Conservation (phyloP, 2,888 invertebrate species). For the Netelia fuscicornis region DNA sequence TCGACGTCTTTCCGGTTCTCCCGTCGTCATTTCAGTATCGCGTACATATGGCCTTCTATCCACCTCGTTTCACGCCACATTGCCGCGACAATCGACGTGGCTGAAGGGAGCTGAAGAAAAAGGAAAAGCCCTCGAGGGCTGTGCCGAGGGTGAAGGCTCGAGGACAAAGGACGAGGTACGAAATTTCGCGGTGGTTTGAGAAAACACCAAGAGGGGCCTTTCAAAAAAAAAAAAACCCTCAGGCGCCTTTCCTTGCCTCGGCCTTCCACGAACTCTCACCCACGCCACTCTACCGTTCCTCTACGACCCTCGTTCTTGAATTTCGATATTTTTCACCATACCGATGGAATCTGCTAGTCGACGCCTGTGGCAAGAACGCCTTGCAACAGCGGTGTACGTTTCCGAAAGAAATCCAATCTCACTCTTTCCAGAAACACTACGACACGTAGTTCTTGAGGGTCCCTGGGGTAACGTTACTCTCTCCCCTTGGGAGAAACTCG, state of each 20-base stretch:
- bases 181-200: constrained; percentile 60
- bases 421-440: no score
- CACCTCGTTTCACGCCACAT: constrained; percentile 75
- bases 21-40: constrained; percentile 33
- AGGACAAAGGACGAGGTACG: constrained; percentile 30
- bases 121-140: background rate
- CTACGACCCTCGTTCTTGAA: constrained; percentile 48
- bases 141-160: constrained; percentile 19
- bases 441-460: no score
- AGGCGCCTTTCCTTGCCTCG: constrained; percentile 22
- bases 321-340: constrained; percentile 65
- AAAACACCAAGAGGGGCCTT: constrained; percentile 28
- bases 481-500: no score
- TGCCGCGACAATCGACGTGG: constrained; percentile 62
- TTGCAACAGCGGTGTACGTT: no score
- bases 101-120: constrained; percentile 24
- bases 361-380: background rate
- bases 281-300: background rate
- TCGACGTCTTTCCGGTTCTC: constrained; percentile 59
- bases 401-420: no score
- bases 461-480: no score
- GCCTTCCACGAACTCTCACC: background rate
- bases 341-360: constrained; percentile 45
- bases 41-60: constrained; percentile 48
- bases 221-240: background rate